These are phyloP conservation scores for Pipistrellus nathusii DNA, from an alignment of 2,797 vertebrate species.

Conservation along the genomic window DNA sequence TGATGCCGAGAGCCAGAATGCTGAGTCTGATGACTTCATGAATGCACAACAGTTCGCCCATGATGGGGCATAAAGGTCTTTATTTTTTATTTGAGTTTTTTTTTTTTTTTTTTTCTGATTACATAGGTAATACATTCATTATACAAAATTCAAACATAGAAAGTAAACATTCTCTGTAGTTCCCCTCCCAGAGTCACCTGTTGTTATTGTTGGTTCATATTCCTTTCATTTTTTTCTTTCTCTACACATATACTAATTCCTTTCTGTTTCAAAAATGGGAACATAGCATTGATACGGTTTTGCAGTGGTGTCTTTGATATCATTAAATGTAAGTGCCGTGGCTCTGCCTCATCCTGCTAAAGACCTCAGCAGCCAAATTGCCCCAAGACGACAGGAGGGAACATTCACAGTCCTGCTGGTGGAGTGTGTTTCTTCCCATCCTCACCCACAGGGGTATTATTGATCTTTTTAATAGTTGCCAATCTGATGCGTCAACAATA, in stretches of 20 bases:
- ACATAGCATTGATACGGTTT: background rate
- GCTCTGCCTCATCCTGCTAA: background rate
- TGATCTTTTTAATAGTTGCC: background rate
- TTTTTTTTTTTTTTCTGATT: background rate
- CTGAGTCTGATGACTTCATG: background rate
- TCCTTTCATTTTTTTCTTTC: background rate
- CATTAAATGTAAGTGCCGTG: background rate
- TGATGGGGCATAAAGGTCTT: background rate
- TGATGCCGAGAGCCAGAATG: background rate
- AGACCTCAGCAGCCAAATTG: background rate
- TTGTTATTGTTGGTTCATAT: background rate
- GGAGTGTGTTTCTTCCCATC: background rate
- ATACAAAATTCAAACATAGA: background rate
- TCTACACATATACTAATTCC: background rate
- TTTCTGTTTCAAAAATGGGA: background rate
- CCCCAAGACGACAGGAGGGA: background rate
- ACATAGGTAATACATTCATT: background rate
- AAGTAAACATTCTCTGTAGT: background rate
- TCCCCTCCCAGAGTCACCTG: background rate
- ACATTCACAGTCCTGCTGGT: background rate
- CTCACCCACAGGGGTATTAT: background rate
- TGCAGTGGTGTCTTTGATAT: background rate
- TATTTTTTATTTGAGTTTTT: background rate
- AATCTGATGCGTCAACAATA: background rate
- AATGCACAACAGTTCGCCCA: background rate